A percentile compares a stretch with the other conserved stretches of the same genome.
Conservation (phyloP, 23 tunicate genomes). For the Oikopleura dioica region DNA sequence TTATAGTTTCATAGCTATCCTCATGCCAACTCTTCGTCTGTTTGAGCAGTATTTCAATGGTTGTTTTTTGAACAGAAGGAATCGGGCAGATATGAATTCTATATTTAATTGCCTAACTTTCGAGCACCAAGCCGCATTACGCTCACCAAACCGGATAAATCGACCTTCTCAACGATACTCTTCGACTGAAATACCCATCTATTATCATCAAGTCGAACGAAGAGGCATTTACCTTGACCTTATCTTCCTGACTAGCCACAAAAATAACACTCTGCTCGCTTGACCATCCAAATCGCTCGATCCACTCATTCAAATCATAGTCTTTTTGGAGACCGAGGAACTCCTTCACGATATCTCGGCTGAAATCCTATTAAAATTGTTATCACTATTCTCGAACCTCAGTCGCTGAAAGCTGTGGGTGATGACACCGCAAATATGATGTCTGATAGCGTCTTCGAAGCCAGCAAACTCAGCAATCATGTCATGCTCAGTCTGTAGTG, state of each 20-base stretch:
- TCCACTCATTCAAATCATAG: not conserved
- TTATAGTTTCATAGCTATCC: not conserved
- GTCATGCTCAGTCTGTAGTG: slow-evolving; percentile 1
- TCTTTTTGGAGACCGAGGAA: not conserved
- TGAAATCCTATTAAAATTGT: not conserved
- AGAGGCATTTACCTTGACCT: not conserved
- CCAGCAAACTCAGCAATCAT: not conserved
- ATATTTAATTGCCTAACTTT: not conserved
- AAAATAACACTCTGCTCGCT: not conserved
- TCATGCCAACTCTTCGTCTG: not conserved
- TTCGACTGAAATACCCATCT: not conserved
- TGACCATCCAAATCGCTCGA: slow-evolving; percentile 2
- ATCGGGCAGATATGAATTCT: not conserved
- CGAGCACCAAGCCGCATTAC: slow-evolving; percentile 10
- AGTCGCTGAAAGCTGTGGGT: not conserved
- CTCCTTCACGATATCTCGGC: slow-evolving; percentile 9
- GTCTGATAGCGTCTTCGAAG: slow-evolving; percentile 3
- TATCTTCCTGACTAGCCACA: not conserved
- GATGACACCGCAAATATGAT: not conserved
- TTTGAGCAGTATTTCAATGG: not conserved
- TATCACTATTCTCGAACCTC: not conserved
- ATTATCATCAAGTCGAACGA: not conserved
- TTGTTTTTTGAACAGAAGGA: too few species aligned
- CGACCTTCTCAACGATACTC: slow-evolving; percentile 4
- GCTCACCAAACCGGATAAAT: not conserved